phyloP scores from a whole-genome alignment of 2,113 vertebrate genomes.

The Lichenostomus cassidix region DNA sequence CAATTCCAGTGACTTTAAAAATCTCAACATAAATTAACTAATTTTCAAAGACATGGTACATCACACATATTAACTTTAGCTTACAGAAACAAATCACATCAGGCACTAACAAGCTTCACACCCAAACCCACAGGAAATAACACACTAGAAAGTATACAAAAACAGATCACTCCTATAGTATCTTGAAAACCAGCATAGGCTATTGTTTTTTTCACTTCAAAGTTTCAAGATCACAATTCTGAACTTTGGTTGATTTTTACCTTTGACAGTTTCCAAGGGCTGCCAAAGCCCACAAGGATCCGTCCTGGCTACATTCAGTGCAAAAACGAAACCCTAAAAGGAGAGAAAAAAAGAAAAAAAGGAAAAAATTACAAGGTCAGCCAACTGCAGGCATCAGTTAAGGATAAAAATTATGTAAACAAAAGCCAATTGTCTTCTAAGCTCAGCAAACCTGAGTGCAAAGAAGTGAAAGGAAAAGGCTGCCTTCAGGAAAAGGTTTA shows the following conservation, averaged over 20 bases:
- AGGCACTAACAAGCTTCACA: background rate
- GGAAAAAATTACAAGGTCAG: background rate
- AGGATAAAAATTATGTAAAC: background rate
- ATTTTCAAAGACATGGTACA: background rate
- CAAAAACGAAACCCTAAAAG: slow-evolving; percentile 73
- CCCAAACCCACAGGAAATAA: background rate
- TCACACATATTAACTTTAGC: background rate
- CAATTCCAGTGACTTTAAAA: background rate
- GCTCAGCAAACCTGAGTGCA: background rate
- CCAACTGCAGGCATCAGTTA: background rate
- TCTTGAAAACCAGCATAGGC: background rate
- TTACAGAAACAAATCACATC: background rate
- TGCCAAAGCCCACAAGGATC: slow-evolving; percentile 68
- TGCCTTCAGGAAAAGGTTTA: background rate
- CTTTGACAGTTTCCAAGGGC: slow-evolving; percentile 78
- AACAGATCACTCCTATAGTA: background rate
- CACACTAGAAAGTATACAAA: background rate
- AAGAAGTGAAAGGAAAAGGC: background rate
- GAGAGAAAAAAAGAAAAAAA: background rate
- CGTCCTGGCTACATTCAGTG: slow-evolving; percentile 81
- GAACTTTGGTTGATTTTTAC: slow-evolving; percentile 60
- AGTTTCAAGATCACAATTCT: background rate
- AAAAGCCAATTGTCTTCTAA: background rate
- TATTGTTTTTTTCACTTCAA: background rate
- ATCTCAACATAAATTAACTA: background rate